These are phyloP conservation scores for Pterocles gutturalis DNA, from an alignment of 2,113 vertebrate species.

Conservation along the genomic window DNA sequence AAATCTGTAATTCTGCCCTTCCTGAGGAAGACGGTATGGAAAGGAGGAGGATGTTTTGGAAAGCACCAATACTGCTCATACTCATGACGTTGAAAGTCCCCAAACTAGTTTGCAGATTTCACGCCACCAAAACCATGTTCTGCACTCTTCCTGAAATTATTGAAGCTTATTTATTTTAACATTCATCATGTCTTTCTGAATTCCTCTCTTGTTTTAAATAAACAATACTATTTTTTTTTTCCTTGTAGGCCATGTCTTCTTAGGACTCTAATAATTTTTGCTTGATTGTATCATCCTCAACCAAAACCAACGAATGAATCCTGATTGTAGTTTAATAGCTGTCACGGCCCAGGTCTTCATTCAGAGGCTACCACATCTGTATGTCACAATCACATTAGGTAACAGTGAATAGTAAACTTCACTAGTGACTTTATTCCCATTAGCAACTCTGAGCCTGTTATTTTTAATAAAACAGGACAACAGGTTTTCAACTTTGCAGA, in stretches of 20 bases:
- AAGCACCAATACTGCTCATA: not conserved
- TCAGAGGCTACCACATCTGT: not conserved
- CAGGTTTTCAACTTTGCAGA: not conserved
- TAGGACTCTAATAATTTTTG: not conserved
- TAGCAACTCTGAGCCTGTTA: not conserved
- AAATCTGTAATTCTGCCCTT: not conserved
- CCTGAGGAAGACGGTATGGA: not conserved
- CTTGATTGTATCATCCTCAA: not conserved
- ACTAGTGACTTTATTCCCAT: not conserved
- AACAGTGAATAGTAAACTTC: not conserved
- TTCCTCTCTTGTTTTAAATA: not conserved
- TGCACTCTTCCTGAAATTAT: not conserved
- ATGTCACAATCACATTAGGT: not conserved
- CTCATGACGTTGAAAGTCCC: not conserved
- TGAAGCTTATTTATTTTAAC: not conserved
- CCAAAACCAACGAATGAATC: not conserved
- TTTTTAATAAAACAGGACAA: not conserved
- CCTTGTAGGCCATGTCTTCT: not conserved
- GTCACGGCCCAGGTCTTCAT: not conserved
- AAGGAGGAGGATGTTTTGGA: not conserved
- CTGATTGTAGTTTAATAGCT: not conserved
- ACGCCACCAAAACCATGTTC: accelerated
- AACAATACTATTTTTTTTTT: not conserved
- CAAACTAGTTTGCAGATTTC: not conserved
- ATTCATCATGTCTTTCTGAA: not conserved